Evolutionary conservation across 1,140 invertebrate species (phyloP), one percentile per base, ranked within the genome.

Genomic region (Pomacea maculata): DNA sequence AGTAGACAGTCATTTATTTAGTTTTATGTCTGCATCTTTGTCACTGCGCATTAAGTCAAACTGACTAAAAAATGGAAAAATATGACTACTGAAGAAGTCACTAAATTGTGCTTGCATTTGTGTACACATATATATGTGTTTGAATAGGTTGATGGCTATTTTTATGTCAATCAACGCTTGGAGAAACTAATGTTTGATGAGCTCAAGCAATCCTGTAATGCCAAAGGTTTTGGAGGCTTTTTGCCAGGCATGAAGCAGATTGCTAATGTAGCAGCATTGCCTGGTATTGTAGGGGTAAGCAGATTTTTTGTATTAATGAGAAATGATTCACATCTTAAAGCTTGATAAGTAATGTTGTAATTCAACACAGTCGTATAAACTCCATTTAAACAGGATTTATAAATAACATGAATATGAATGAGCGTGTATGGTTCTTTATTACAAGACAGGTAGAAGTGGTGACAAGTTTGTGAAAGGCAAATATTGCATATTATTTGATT

Each of bases 181-280:
- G 98, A 99, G 91, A 95, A 95, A 86, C 92, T 99, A 1, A 99
- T 99, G 98, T 95, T 99, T 88, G 98, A 99, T 80, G 99, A 99
- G 89, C 92, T 99, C 71, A 93, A 95, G 84, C 97, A 98, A 92
- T 93, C 97, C 0, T 98, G 96, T 90, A 84, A 87, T 55, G 86
- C 81, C 72, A 86, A 88, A 82, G 87, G 87, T 8, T 90, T 88
- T 64, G 98, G 98, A 81, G 99, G 98, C 0, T 99, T 99, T 92
- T 93, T 99, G 77, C 99, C 99, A 0, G 98, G 98, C 52, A 96
- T 99, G 82, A 99, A 99, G 93, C 99, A 99, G 93, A 99, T 99
- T 87, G 98, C 97, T 1, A 99, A 99, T 94, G 99, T 99, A 71
- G 99, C 99, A 73, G 97, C 98, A 11, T 92, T 99, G 64, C 98